phyloP scores from a whole-genome alignment of 2,888 invertebrate species.

The Beris chalybata region DNA sequence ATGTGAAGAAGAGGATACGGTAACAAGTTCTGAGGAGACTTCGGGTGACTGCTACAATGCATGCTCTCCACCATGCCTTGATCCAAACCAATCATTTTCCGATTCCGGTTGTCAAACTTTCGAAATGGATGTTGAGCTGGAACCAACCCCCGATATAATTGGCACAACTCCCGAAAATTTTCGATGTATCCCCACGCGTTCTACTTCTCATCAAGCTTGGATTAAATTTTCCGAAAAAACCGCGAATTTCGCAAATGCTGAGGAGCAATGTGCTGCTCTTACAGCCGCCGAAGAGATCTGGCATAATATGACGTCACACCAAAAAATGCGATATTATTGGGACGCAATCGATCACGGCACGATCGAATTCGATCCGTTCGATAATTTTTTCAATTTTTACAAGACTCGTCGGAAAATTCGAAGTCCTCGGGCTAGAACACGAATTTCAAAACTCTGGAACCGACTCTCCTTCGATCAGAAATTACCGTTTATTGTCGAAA shows the following conservation, averaged over 20 bases:
- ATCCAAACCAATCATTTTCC: background rate
- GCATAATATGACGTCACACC: constrained; percentile 17
- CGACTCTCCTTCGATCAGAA: constrained; percentile 7
- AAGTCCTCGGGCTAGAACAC: constrained; percentile 1
- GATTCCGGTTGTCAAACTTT: constrained; percentile 13
- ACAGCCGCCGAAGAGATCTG: constrained; percentile 20
- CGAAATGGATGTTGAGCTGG: no score
- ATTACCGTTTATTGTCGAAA: constrained; percentile 19
- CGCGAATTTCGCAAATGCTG: background rate
- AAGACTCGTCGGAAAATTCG: background rate
- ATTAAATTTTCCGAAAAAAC: constrained; percentile 4
- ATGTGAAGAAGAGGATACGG: constrained; percentile 12
- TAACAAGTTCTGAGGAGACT: background rate
- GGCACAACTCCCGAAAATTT: background rate
- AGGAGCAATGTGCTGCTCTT: constrained; percentile 1
- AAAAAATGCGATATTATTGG: constrained; percentile 30
- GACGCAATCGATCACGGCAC: constrained; percentile 11
- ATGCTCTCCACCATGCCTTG: background rate
- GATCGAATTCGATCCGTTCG: constrained; percentile 6
- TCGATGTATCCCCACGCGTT: background rate
- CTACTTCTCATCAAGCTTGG: constrained; percentile 14
- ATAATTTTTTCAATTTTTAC: constrained; percentile 17
- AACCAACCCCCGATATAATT: background rate
- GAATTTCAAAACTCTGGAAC: constrained; percentile 18
- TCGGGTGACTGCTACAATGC: background rate